phyloP scores from a whole-genome alignment of 2,888 invertebrate genomes.

The Cephus nigrinus region DNA sequence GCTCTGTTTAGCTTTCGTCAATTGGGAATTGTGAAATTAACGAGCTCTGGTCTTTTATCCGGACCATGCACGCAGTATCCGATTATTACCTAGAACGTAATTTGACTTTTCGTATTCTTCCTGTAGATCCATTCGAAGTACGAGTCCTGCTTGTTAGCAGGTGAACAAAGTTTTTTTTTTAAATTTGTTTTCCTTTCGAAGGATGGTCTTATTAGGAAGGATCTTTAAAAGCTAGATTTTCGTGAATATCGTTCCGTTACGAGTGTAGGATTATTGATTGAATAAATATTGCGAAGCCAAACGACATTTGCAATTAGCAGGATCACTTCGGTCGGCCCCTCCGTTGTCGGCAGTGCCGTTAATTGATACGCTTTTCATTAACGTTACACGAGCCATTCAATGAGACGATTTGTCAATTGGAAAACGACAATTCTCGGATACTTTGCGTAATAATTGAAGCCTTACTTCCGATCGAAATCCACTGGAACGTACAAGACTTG shows the following conservation, averaged over 20 bases:
- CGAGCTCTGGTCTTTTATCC: no score
- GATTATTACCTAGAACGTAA: neutral
- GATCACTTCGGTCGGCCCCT: neutral
- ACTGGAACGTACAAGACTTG: neutral
- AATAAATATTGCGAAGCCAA: neutral
- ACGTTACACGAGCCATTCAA: neutral
- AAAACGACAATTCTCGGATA: neutral
- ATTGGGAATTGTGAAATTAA: neutral
- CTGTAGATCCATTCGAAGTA: neutral
- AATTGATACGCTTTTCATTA: neutral
- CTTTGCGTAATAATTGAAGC: conserved; percentile 19
- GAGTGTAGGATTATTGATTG: neutral
- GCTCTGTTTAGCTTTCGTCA: neutral
- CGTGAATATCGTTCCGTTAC: neutral
- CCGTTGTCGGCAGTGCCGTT: neutral
- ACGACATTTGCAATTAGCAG: neutral
- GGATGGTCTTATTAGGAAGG: no score
- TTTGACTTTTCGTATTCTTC: no score
- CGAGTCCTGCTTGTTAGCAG: neutral
- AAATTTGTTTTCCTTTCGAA: no score
- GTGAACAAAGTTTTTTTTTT: neutral
- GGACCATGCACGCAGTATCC: neutral
- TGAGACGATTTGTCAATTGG: neutral
- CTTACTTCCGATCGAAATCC: neutral
- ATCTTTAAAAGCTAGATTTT: neutral